Evolutionary conservation across 2,888 invertebrate species (phyloP), one percentile per base, ranked within the genome.

Genomic region (Blastobasis lacticolella): DNA sequence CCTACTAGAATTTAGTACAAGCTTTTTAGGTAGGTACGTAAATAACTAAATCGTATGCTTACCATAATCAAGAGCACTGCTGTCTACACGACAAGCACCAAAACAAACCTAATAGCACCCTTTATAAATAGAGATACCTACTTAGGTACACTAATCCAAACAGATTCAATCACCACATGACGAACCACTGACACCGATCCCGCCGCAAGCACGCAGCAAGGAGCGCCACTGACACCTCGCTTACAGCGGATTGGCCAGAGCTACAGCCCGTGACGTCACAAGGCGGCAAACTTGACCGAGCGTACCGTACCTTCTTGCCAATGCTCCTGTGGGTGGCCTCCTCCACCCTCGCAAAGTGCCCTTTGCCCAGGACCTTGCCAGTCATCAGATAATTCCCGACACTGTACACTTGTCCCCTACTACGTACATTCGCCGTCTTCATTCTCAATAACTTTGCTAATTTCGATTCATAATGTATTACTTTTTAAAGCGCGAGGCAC

Each of bases 291-390:
- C 23, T 23, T 23, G 23, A 23, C 23, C 23, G 23, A 23, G 23
- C 23, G 23, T 23, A 23, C 23, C 23, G 1, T 72, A 93, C 93
- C 92, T 93, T 93, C 65, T 91, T 89, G 61, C 92, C 91, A 49
- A 94, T 90, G 51, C 92, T 75, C 57, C 89, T 89, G 73, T 94
- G 94, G 40, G 91, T 89, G 9, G 93, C 94, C 72, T 94, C 92
- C 71, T 93, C 93, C 47, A 94, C 94, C 63, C 90, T 89, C 36
- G 94, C 94, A 73, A 94, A 94, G 78, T 93, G 94, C 56, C 94
- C 94, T 76, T 93, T 94, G 46, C 94, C 94, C 53, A 94, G 84
- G 53, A 91, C 84, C 63, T 89, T 90, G 54, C 92, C 93, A 52
- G 92, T 92, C 90, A 94, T 91, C 66, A 90, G 85, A 79, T 94